Base-by-base conservation (phyloP, 2,888 invertebrate genomes). In the Myopa tessellatipennis region DNA sequence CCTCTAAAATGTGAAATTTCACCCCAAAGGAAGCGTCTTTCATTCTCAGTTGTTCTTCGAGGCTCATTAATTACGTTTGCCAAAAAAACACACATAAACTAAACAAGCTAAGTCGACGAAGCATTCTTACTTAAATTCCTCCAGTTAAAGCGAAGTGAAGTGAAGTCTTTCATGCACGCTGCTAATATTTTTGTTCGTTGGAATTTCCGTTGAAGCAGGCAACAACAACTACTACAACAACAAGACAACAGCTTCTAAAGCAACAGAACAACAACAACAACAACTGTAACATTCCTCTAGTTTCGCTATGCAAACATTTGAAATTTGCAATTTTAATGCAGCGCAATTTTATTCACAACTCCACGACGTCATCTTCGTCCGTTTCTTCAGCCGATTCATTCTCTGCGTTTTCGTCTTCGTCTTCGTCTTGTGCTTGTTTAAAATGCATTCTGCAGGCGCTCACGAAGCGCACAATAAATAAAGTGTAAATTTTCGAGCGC, bases 391-490 rank as follows among this genome's bases (percentile, higher is more conserved):
- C 65, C 36, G 12, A 26, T 38, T 36, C 8, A 0, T 38, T 16
- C 16, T 65, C 38, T 65, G 4, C 45, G 8, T 50, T 2, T 34
- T 65, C 34, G 34, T 65, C 4, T 34, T 2, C 60, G 4, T 63
- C 61, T 45, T 40, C 16, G 40, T 60, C 52, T 69, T 52, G 4
- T 52, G 26, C 50, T 52, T 52, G 55, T 52, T 18, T 18, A 14
- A 18, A 34, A 52, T 70, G 70, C 70, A 70, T 70, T 70, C 52
- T 26, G 45, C 45, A 45, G 45, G 45, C 12, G 36, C 34, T 8
- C 60, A 71, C 16, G 38, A 60, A 58, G 68, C 68, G 18, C 40
- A 60, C 75, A 69, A 75, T 75, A 75, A 75, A 75, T 75, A 75
- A 75, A 75, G 60, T 69, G 69, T 40, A 75, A 75, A 75, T 68